Conservation (phyloP, 2,797 vertebrate genomes). For the Leptodactylus fallax region DNA sequence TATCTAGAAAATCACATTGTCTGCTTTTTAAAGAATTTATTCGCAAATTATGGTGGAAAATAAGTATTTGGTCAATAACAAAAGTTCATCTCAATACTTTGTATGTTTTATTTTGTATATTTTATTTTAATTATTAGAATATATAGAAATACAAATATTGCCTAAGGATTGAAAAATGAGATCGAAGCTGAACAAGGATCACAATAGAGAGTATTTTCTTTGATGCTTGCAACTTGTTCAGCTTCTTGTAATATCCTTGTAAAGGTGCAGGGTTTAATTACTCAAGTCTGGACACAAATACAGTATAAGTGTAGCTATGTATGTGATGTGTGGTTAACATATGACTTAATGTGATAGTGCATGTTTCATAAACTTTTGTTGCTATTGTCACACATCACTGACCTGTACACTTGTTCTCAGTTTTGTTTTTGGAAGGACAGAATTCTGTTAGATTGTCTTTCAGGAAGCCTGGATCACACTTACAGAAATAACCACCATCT, state of each 20-base stretch:
- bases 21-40: too few relatives aligned
- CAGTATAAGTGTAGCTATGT: not conserved
- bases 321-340: too few relatives aligned
- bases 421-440: not conserved
- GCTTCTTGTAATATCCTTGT: not conserved
- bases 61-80: too few relatives aligned
- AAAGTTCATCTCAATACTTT: too few relatives aligned
- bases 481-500: not conserved
- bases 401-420: not conserved
- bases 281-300: not conserved
- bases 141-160: not conserved
- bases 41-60: too few relatives aligned
- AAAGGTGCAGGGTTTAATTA: not conserved
- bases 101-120: too few relatives aligned
- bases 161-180: not conserved
- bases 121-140: too few relatives aligned
- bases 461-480: not conserved
- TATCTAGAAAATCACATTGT: too few relatives aligned
- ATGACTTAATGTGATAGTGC: too few relatives aligned
- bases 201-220: too few relatives aligned
- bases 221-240: too few relatives aligned
- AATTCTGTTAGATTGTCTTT: not conserved
- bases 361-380: not conserved
- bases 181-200: too few relatives aligned
- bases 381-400: not conserved